phyloP scores from a whole-genome alignment of 1,140 invertebrate genomes.

The Drosophila tristis region DNA sequence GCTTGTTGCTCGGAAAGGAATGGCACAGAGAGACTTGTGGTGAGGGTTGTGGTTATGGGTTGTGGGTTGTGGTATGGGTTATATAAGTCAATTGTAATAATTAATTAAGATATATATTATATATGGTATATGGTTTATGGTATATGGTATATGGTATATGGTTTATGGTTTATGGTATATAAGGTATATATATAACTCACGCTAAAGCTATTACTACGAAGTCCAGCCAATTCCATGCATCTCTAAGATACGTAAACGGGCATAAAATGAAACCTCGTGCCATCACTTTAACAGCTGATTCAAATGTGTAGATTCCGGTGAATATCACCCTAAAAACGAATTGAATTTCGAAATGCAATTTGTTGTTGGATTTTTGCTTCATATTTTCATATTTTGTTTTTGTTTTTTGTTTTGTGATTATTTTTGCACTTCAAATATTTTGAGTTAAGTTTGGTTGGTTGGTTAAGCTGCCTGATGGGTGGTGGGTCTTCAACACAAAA shows the following conservation, averaged over 20 bases:
- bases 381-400: constrained; percentile 22
- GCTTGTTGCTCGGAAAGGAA: not conserved
- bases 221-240: constrained; percentile 99
- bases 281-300: constrained; percentile 99
- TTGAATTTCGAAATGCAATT: constrained; percentile 83
- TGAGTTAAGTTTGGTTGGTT: constrained; percentile 15
- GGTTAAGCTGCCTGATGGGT: constrained; percentile 31
- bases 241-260: constrained; percentile 99
- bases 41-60: too few species aligned
- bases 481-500: constrained; percentile 36
- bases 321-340: constrained; percentile 95
- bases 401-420: not conserved
- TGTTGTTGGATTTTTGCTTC: constrained; percentile 56
- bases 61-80: constrained; percentile 18
- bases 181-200: constrained; percentile 90
- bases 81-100: constrained; percentile 40
- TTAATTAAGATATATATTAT: not conserved
- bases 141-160: constrained; percentile 3
- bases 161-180: constrained; percentile 7
- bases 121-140: not conserved
- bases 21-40: not conserved
- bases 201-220: constrained; percentile 99
- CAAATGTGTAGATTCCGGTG: constrained; percentile 99
- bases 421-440: constrained; percentile 29
- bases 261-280: constrained; percentile 99